Percentiles rank a stretch among this genome's conserved stretches.
Conservation (phyloP, 1,140 invertebrate species). For the Ruditapes philippinarum region DNA sequence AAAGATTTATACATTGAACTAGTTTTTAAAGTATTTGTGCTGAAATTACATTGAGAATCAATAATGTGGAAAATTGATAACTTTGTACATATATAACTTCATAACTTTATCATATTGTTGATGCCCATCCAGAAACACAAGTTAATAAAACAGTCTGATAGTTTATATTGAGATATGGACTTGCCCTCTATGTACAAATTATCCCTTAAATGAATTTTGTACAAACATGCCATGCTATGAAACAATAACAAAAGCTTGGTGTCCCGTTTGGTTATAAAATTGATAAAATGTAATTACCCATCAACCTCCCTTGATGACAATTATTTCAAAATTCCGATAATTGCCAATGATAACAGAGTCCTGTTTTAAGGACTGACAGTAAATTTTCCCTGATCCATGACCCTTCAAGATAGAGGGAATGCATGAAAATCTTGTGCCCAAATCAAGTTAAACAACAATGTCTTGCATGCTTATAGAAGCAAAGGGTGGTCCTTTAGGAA, state of each 20-base stretch:
- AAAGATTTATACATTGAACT: too few relatives aligned
- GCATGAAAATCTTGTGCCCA: conserved; percentile 21
- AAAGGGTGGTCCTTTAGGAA: conserved; percentile 24
- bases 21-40: too few relatives aligned
- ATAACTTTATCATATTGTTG: too few relatives aligned
- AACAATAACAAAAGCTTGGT: neutral
- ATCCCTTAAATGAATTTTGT: too few relatives aligned
- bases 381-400: conserved; percentile 25
- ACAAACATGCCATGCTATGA: neutral
- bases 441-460: conserved; percentile 19
- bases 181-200: too few relatives aligned
- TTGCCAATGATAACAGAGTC: conserved; percentile 31
- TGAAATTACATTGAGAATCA: too few relatives aligned
- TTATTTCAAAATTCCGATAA: conserved; percentile 56
- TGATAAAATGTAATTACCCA: conserved; percentile 36
- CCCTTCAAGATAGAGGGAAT: neutral
- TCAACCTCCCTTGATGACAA: conserved; percentile 24
- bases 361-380: conserved; percentile 31
- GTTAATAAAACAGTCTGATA: too few relatives aligned
- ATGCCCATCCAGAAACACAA: too few relatives aligned
- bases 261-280: conserved; percentile 19
- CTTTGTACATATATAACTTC: too few relatives aligned
- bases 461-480: conserved; percentile 52
- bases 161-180: too few relatives aligned
- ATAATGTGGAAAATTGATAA: neutral